Evolutionary conservation across 2,797 vertebrate species (phyloP).

Genomic region (Parauchenoglanis ngamensis): DNA sequence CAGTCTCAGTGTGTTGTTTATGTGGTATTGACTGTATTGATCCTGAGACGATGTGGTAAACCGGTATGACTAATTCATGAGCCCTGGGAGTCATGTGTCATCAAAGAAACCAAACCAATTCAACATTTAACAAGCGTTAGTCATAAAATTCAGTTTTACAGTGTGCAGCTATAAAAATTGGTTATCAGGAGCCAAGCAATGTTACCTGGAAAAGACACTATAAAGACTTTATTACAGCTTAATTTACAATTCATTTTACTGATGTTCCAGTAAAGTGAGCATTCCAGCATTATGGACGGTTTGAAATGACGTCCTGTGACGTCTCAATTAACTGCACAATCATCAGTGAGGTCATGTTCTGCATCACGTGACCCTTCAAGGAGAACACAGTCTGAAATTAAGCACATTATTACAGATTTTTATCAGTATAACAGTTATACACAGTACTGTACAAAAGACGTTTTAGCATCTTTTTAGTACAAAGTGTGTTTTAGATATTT

Average conservation of each 20-base stretch:
- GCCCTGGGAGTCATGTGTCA: not conserved
- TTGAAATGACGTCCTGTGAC: not conserved
- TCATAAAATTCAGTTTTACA: not conserved
- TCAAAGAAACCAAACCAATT: slow-evolving; percentile 8
- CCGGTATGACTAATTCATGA: slow-evolving; percentile 25
- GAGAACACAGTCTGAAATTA: slow-evolving; percentile 3
- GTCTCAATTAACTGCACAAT: not conserved
- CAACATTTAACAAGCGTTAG: not conserved
- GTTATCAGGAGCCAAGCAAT: not conserved
- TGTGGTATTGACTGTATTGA: slow-evolving; percentile 45
- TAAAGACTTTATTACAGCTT: not conserved
- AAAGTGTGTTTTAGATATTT: too few species aligned
- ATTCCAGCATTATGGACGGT: not conserved
- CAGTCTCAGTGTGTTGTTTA: not conserved
- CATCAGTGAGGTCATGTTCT: not conserved
- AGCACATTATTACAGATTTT: not conserved
- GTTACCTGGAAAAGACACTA: not conserved
- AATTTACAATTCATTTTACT: not conserved
- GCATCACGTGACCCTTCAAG: not conserved
- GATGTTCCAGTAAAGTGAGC: not conserved
- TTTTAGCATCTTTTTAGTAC: too few species aligned
- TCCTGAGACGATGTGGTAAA: slow-evolving; percentile 10
- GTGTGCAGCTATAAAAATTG: not conserved
- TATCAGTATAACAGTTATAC: not conserved
- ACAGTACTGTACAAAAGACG: not conserved